phyloP scores from a whole-genome alignment of 30 jellyfish, hydroid and myxozoan species.

The Morbakka virulenta region DNA sequence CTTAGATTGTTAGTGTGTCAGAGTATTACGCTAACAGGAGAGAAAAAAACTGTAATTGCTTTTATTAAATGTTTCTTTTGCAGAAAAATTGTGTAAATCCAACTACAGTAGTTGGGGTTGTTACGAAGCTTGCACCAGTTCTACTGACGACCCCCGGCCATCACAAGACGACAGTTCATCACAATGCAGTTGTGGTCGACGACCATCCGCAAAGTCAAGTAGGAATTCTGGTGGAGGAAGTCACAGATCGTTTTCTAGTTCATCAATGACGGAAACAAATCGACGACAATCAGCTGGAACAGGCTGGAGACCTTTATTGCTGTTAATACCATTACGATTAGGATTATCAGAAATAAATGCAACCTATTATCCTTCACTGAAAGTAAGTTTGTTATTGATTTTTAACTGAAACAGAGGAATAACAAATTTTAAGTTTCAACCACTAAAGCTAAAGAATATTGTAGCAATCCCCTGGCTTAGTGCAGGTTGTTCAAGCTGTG shows the following conservation, averaged over 20 bases:
- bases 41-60: too few relatives aligned
- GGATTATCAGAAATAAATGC: conserved; percentile 93
- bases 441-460: too few relatives aligned
- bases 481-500: too few relatives aligned
- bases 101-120: conserved; percentile 89
- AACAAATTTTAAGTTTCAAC: too few relatives aligned
- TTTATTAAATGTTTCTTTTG: too few relatives aligned
- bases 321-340: conserved; percentile 87
- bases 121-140: conserved; percentile 75
- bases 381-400: conserved; percentile 27
- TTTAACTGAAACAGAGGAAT: too few relatives aligned
- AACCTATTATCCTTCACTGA: conserved; percentile 73
- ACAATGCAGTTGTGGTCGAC: neutral
- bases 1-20: too few relatives aligned
- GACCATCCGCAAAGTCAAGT: neutral
- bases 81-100: conserved; percentile 90
- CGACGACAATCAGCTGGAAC: neutral
- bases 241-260: neutral
- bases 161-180: neutral
- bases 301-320: conserved; percentile 87
- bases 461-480: too few relatives aligned
- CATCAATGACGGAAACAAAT: neutral
- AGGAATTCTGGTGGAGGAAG: too few relatives aligned
- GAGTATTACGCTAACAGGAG: too few relatives aligned
- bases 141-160: neutral